A percentile compares a stretch with the other conserved stretches of the same genome.
Evolutionary conservation across 2,113 vertebrate genomes (phyloP).

Genomic region (Prietella phreatophila): DNA sequence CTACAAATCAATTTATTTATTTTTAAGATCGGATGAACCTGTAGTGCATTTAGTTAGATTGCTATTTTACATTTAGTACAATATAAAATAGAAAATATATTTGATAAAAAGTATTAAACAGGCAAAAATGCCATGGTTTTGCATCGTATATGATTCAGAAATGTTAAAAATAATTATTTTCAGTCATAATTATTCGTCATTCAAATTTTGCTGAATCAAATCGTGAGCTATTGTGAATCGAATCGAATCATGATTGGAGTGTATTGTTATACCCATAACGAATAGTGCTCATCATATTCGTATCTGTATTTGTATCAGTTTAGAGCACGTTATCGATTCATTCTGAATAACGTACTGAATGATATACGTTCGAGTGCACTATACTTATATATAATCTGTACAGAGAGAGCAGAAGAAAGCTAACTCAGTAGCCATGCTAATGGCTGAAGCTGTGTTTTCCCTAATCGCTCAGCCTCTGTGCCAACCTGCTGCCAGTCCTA

Average conservation of each 20-base stretch:
- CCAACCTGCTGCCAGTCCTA: conserved; percentile 26
- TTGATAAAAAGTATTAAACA: too few relatives aligned
- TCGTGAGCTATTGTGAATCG: neutral
- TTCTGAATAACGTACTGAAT: too few relatives aligned
- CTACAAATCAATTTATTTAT: too few relatives aligned
- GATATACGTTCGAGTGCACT: neutral
- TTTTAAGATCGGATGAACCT: too few relatives aligned
- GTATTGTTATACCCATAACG: neutral
- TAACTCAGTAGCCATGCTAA: neutral
- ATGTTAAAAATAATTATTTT: neutral
- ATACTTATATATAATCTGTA: neutral
- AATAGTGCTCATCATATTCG: neutral
- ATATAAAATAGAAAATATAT: too few relatives aligned
- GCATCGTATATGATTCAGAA: too few relatives aligned
- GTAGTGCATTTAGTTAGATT: too few relatives aligned
- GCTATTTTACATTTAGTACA: too few relatives aligned
- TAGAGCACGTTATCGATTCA: neutral
- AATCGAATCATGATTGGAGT: neutral
- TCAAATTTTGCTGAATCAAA: neutral
- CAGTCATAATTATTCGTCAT: neutral
- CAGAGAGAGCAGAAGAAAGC: neutral
- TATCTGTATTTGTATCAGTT: neutral
- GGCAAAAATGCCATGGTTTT: too few relatives aligned
- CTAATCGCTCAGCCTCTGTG: conserved; percentile 7
- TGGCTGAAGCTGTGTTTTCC: conserved; percentile 1